Base-by-base conservation (phyloP, 2,113 vertebrate genomes). In the Prunella fulvescens region DNA sequence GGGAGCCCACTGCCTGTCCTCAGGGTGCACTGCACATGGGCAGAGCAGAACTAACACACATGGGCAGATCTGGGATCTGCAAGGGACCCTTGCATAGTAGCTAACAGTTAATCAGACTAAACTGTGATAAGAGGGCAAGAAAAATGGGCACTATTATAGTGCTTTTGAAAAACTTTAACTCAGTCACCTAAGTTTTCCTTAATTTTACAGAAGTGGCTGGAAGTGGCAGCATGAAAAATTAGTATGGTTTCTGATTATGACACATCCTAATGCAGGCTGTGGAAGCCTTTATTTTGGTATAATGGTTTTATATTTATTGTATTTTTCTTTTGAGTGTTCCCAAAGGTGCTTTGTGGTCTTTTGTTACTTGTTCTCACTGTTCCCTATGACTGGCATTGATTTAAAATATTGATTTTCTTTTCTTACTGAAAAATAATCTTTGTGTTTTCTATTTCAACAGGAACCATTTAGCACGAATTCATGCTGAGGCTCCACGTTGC, bases 351-450 rank as follows among this genome's bases (percentile, higher is more conserved):
- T 70, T 90, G 31, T 81, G 26, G 35, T 86, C 90, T 88, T 94
- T 85, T 86, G 40, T 90, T 86, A 53, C 72, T 71, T 86, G 37
- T 74, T 93, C 71, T 93, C 31, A 62, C 78, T 86, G 88, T 70
- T 96, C 47, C 88, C 85, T 45, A 40, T 79, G 81, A 92, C 67
- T 70, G 26, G 54, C 78, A 92, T 88, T 88, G 93, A 90, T 96
- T 96, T 93, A 88, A 90, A 93, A 80, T 71, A 92, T 54, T 94
- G 82, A 83, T 92, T 95, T 93, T 91, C 73, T 89, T 96, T 95
- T 91, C 82, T 88, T 71, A 86, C 76, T 72, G 72, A 86, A 90
- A 97, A 95, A 92, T 86, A 94, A 79, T 89, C 81, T 62, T 88
- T 91, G 56, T 95, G 76, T 90, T 96, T 97, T 94, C 74, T 51